These are phyloP conservation scores for Morinoia aosen DNA, from an alignment of 2,888 invertebrate species.

Conservation along the genomic window DNA sequence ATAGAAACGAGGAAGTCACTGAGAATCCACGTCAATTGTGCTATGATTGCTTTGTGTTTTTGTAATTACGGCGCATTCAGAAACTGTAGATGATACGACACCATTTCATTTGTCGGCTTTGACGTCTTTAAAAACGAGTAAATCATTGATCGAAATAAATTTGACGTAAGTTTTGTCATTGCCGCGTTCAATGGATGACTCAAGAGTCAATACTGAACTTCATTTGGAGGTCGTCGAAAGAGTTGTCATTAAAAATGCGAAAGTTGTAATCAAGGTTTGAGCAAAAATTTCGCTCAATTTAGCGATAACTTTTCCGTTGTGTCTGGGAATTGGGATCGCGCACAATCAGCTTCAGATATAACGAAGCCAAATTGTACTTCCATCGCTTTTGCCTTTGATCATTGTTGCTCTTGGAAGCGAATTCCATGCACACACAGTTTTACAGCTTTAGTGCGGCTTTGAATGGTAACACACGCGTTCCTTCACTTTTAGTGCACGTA, in stretches of 20 bases:
- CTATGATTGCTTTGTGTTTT: background rate
- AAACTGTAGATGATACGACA: too few species aligned
- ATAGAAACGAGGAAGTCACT: background rate
- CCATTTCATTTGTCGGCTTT: background rate
- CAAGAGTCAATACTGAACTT: background rate
- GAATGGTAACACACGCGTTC: background rate
- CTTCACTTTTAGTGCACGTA: background rate
- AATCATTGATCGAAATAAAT: background rate
- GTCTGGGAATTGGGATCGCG: background rate
- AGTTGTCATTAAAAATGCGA: background rate
- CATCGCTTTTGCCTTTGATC: background rate
- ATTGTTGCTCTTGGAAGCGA: background rate
- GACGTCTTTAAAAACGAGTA: background rate
- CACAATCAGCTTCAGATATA: background rate
- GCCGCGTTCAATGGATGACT: background rate
- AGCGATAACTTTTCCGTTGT: background rate
- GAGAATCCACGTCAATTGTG: background rate
- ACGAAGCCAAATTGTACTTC: background rate
- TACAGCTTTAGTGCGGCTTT: background rate
- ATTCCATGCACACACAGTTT: background rate
- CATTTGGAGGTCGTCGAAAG: background rate
- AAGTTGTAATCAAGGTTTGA: background rate
- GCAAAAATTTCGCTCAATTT: background rate
- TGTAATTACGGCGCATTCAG: background rate
- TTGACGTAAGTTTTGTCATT: background rate